Evolutionary conservation across 2,113 vertebrate species (phyloP).

Genomic region (Mionectes macconnelli): DNA sequence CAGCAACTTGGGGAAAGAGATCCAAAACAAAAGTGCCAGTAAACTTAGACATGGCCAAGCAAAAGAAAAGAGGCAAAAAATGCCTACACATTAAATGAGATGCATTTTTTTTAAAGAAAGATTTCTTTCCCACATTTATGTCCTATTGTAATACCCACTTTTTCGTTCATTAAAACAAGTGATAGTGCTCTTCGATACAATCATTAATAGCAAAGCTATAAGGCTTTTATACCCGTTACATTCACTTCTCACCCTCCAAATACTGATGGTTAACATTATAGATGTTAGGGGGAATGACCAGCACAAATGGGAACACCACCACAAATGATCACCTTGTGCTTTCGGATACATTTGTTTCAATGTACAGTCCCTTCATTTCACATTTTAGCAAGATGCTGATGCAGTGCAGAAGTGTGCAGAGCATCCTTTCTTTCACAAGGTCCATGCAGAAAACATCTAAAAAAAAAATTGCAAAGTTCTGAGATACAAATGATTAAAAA

Average conservation of each 20-base stretch:
- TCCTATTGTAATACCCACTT: slow-evolving; percentile 65
- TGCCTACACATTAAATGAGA: slow-evolving; percentile 85
- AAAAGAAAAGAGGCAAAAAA: slow-evolving; percentile 74
- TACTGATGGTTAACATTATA: slow-evolving; percentile 82
- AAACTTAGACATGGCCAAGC: slow-evolving; percentile 85
- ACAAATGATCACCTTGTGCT: slow-evolving; percentile 81
- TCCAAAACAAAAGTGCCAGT: slow-evolving; percentile 84
- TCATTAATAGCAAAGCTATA: slow-evolving; percentile 71
- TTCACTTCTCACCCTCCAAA: slow-evolving; percentile 81
- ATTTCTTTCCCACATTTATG: slow-evolving; percentile 72
- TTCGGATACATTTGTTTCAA: slow-evolving; percentile 84
- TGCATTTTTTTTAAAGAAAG: slow-evolving; percentile 73
- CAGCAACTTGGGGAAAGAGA: slow-evolving; percentile 89
- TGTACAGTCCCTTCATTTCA: slow-evolving; percentile 92
- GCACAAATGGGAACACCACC: slow-evolving; percentile 88
- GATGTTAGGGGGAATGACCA: slow-evolving; percentile 82
- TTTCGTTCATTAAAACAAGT: slow-evolving; percentile 68
- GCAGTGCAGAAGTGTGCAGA: slow-evolving; percentile 82
- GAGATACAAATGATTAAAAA: slow-evolving; percentile 82
- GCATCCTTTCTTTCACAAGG: slow-evolving; percentile 94
- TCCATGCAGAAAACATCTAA: slow-evolving; percentile 87
- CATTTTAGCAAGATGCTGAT: slow-evolving; percentile 86
- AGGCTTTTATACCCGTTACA: slow-evolving; percentile 80
- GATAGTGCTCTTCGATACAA: slow-evolving; percentile 73
- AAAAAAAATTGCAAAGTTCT: slow-evolving; percentile 80